Conservation (phyloP, 2,797 vertebrate genomes). For the Tokudaia muenninki region DNA sequence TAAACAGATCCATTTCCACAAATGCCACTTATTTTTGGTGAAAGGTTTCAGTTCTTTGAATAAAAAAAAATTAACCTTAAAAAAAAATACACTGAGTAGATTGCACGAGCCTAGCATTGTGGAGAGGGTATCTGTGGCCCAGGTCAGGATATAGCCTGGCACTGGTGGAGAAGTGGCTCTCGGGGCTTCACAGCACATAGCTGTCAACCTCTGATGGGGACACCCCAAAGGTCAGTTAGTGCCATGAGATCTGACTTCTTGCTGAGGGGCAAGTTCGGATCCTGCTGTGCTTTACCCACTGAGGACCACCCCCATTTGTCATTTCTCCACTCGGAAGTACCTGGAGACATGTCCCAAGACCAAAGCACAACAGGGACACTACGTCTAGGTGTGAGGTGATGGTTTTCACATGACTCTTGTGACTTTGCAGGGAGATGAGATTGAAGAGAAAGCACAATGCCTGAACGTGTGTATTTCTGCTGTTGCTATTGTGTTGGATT, state of each 20-base stretch:
- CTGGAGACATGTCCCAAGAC: not conserved
- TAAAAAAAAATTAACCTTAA: conserved; percentile 10
- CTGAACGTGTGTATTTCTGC: not conserved
- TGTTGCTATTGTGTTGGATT: no score
- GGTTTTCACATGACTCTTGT: not conserved
- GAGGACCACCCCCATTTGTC: no score
- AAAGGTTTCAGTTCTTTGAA: conserved; percentile 34
- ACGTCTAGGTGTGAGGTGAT: not conserved
- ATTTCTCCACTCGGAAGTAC: not conserved
- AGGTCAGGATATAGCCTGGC: not conserved
- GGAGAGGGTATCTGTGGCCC: not conserved
- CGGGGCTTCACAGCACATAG: accelerated
- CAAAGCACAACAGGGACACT: accelerated
- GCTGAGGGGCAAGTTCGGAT: not conserved
- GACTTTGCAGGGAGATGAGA: not conserved
- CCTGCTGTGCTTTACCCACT: not conserved
- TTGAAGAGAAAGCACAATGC: not conserved
- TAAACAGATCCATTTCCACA: not conserved
- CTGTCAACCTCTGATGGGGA: not conserved
- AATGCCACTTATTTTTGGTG: not conserved
- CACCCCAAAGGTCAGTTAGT: not conserved
- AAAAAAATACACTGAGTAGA: not conserved
- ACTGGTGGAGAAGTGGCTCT: not conserved
- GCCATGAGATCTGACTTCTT: not conserved
- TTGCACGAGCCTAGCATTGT: not conserved